A percentile compares a stretch with the other conserved stretches of the same genome.
These are phyloP conservation scores for Chelon labrosus DNA, from an alignment of 2,797 vertebrate genomes.

Conservation along the genomic window DNA sequence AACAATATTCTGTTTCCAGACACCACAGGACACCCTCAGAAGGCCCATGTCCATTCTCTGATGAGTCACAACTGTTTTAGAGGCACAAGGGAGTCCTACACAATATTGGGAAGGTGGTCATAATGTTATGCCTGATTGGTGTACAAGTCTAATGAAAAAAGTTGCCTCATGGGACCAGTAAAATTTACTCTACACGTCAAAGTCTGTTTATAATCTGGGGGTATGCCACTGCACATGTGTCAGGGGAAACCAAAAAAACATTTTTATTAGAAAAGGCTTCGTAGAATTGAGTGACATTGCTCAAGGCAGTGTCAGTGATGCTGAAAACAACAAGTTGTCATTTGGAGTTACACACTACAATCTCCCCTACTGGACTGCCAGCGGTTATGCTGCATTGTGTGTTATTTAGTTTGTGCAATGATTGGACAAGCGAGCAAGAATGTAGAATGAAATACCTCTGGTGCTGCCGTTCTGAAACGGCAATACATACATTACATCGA, in stretches of 20 bases:
- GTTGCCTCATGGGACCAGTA: not conserved
- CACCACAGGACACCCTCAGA: no score
- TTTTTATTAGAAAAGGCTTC: no score
- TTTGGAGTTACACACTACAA: not conserved
- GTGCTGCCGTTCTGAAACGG: not conserved
- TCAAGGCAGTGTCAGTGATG: not conserved
- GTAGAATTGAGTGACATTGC: not conserved
- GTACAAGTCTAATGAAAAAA: constrained; percentile 4
- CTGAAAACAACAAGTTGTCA: no score
- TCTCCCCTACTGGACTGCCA: not conserved
- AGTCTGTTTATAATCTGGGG: not conserved
- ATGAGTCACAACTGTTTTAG: no score
- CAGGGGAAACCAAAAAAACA: no score
- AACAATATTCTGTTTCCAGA: no score
- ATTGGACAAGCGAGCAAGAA: constrained; percentile 7
- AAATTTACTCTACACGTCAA: constrained; percentile 8
- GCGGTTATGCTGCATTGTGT: not conserved
- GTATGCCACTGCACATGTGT: not conserved
- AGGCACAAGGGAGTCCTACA: no score
- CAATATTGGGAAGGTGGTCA: no score
- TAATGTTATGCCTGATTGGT: no score
- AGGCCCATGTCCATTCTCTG: no score
- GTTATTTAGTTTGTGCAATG: constrained; percentile 1
- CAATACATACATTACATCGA: not conserved
- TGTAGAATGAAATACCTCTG: not conserved